Evolutionary conservation across 2,888 invertebrate species (phyloP).

Genomic region (Drosophila multiciliata): DNA sequence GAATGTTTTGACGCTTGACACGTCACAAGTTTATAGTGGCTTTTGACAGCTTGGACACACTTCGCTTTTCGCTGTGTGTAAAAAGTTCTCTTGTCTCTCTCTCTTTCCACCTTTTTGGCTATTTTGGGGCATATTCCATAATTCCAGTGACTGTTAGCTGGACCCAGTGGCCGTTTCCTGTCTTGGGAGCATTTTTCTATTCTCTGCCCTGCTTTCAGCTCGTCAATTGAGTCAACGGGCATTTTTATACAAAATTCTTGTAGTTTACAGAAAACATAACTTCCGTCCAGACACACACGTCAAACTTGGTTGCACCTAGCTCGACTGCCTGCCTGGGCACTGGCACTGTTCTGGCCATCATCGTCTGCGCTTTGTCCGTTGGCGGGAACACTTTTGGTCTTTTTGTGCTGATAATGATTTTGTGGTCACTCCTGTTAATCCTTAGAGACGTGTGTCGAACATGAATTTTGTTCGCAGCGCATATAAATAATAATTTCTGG

Average conservation of each 20-base stretch:
- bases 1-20: constrained; percentile 74
- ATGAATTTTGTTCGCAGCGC: constrained; percentile 82
- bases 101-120: constrained; percentile 18
- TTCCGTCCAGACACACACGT: constrained; percentile 51
- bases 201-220: constrained; percentile 3
- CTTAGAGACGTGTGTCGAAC: constrained; percentile 84
- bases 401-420: constrained; percentile 81
- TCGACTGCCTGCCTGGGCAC: neutral
- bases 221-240: constrained; percentile 47
- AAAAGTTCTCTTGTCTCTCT: constrained; percentile 52
- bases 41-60: constrained; percentile 83
- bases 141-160: constrained; percentile 39
- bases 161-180: constrained; percentile 29
- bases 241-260: constrained; percentile 55
- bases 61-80: constrained; percentile 53
- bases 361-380: constrained; percentile 45
- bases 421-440: constrained; percentile 84
- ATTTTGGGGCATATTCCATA: constrained; percentile 56
- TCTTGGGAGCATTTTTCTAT: constrained; percentile 68
- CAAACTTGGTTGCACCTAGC: constrained; percentile 53
- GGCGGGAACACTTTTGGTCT: constrained; percentile 57
- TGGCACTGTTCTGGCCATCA: constrained; percentile 37
- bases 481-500: constrained; percentile 83
- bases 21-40: constrained; percentile 84
- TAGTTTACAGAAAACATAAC: constrained; percentile 55